Evolutionary conservation across 2,797 vertebrate species (phyloP).

Genomic region (Girardinus metallicus): DNA sequence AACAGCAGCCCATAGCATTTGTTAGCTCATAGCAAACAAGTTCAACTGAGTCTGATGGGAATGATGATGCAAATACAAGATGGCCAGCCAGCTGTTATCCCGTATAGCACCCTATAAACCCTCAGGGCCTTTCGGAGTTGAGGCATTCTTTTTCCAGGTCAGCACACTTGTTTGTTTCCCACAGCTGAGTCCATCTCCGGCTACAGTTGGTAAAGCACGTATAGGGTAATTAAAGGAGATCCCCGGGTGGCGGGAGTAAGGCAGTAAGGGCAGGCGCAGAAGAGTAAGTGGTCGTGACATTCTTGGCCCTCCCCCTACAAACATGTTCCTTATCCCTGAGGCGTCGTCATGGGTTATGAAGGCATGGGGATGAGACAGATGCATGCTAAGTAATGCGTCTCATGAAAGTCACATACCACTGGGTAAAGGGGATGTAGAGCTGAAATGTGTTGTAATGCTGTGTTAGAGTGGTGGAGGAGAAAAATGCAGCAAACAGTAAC

Average conservation of each 20-base stretch:
- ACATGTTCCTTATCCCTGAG: conserved; percentile 37
- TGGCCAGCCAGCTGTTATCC: conserved; percentile 24
- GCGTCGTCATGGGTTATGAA: conserved; percentile 26
- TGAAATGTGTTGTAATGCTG: conserved; percentile 32
- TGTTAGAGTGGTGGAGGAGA: conserved; percentile 4
- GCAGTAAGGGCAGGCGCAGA: conserved; percentile 44
- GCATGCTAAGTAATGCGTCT: conserved; percentile 29
- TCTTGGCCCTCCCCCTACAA: conserved; percentile 27
- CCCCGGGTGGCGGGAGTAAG: conserved; percentile 43
- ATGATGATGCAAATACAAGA: conserved; percentile 26
- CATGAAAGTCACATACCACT: conserved; percentile 26
- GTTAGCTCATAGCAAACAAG: conserved; percentile 13
- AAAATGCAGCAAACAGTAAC: conserved; percentile 16
- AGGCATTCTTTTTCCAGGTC: conserved; percentile 76
- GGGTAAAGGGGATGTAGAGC: conserved; percentile 24
- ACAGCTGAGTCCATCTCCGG: conserved; percentile 62
- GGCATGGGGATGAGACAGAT: conserved; percentile 29
- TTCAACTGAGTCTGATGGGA: conserved; percentile 25
- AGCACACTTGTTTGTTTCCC: conserved; percentile 63
- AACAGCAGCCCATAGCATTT: conserved; percentile 20
- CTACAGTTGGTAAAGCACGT: conserved; percentile 44
- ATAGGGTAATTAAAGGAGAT: conserved; percentile 59
- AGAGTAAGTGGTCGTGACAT: conserved; percentile 44
- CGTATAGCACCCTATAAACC: conserved; percentile 53
- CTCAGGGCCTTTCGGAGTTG: conserved; percentile 40